Base-by-base conservation (phyloP, 2,797 vertebrate species). In the Microcaecilia unicolor region DNA sequence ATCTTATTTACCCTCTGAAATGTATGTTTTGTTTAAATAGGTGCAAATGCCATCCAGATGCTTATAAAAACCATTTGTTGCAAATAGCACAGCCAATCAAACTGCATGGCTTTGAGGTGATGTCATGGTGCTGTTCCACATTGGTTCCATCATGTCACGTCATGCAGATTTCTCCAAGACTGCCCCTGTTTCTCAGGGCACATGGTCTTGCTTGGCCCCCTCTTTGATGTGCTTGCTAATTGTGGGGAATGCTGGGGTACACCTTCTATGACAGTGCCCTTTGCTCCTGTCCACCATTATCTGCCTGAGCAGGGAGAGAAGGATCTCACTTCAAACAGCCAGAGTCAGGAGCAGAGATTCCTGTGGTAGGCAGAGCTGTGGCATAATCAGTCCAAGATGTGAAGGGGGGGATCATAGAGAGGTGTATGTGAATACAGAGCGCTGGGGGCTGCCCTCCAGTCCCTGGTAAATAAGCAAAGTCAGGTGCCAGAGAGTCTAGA, bases 401-500 rank as follows among this genome's bases (percentile, higher is more conserved):
- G 73, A 25, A 34, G 48, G 60, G 66, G 60, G 62, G 58, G 70
- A 25, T 30, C 40, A 37, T 50, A 60, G 33, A 53, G 73, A 77
- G 76, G 74, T 81, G 69, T 75, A 70, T 62, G 64, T 55, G 71
- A 70, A 40, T 26, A 48, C 56, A 43, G 72, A 52, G 56, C 62
- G 59, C 75, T 34, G 58, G 61, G 70, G 72, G 82, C 65, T 82
- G 81, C 83, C 81, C 87, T 80, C 85, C 86, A 73, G 85, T 86
- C 85, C 83, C 81, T 87, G 84, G 88, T 89, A 89, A 92, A 86
- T 87, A 88, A 88, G 89, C 90, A 87, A 85, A 93, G 82, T 81
- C 91, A 93, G 92, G 93, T 96, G 92, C 92, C 93, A 93, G 90
- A 91, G 89, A 93, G 93, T 97, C 93, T 97, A 95, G 93, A 94